phyloP scores from a whole-genome alignment of 2,888 invertebrate species.

The Amphimallon solstitiale region DNA sequence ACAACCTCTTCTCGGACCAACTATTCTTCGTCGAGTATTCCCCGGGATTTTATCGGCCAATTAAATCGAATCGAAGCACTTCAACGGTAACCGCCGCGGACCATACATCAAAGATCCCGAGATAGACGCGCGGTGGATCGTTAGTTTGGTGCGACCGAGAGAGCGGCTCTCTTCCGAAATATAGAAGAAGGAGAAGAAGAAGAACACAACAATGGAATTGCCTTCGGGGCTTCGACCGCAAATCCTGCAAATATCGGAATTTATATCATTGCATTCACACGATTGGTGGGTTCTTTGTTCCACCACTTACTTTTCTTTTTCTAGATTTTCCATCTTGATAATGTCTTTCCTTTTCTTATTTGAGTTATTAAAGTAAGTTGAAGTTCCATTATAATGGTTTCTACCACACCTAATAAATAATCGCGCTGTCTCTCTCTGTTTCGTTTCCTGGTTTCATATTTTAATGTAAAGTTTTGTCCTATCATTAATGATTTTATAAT shows the following conservation, averaged over 20 bases:
- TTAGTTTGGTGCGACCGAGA: not conserved
- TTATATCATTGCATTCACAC: constrained; percentile 26
- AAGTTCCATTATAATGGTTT: too few relatives aligned
- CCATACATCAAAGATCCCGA: constrained; percentile 58
- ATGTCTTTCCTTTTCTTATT: too few relatives aligned
- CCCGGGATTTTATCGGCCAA: constrained; percentile 56
- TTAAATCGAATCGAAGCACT: constrained; percentile 58
- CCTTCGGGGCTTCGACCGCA: constrained; percentile 35
- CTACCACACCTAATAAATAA: too few relatives aligned
- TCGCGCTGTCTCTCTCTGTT: too few relatives aligned
- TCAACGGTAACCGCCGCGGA: constrained; percentile 51
- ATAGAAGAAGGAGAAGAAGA: too few relatives aligned
- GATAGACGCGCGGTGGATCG: constrained; percentile 39
- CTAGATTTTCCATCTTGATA: too few relatives aligned
- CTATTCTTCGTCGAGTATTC: constrained; percentile 48
- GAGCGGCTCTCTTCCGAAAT: too few relatives aligned
- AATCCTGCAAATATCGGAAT: constrained; percentile 34
- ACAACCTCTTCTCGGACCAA: constrained; percentile 1
- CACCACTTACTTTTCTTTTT: too few relatives aligned
- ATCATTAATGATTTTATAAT: too few relatives aligned
- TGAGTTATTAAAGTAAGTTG: too few relatives aligned
- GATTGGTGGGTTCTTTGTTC: not conserved
- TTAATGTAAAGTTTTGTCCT: too few relatives aligned
- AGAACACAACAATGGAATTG: constrained; percentile 41
- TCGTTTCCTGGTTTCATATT: too few relatives aligned